Evolutionary conservation across 2,797 vertebrate species (phyloP), one percentile per base, ranked within the genome.

Genomic region (Myotis daubentonii): DNA sequence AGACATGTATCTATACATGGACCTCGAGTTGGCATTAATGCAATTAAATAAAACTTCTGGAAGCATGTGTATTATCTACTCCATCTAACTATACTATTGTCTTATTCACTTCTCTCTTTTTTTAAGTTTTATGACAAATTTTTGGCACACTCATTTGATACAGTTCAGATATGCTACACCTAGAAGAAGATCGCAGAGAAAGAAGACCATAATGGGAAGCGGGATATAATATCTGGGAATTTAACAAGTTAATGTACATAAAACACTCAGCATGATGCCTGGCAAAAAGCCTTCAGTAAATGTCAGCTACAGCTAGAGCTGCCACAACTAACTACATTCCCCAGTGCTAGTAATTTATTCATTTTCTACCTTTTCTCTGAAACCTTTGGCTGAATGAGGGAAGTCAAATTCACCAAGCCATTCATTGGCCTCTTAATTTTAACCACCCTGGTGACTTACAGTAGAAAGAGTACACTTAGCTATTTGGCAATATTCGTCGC

Each of bases 401-500:
- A 55, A 79, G 41, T 62, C 20, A 91, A 83, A 87, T 70, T 66
- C 28, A 72, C 19, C 23, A 87, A 57, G 6, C 2, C 30, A 22
- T 80, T 71, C 16, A 22, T 66, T 22, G 30, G 30, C 20, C 49
- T 88, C 44, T 76, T 85, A 11, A 57, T 85, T 80, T 76, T 38
- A 11, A 88, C 41, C 47, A 51, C 28, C 11, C 25, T 93, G 44
- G 15, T 92, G 65, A 49, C 25, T 78, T 84, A 88, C 17, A 49
- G 25, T 79, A 93, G 51, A 87, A 87, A 89, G 53, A 62, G 23
- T 79, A 79, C 70, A 23, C 38, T 83, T 85, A 75, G n/a, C 44
- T 86, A 28, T 83, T 91, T 86, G 68, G 28, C 44, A 68, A 62
- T 53, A 74, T 41, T 80, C 78, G 20, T 60, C 75, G 70, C 16